Evolutionary conservation across 2,888 invertebrate genomes (phyloP), one percentile per base, ranked within the genome.

Genomic region (Diogma glabrata): DNA sequence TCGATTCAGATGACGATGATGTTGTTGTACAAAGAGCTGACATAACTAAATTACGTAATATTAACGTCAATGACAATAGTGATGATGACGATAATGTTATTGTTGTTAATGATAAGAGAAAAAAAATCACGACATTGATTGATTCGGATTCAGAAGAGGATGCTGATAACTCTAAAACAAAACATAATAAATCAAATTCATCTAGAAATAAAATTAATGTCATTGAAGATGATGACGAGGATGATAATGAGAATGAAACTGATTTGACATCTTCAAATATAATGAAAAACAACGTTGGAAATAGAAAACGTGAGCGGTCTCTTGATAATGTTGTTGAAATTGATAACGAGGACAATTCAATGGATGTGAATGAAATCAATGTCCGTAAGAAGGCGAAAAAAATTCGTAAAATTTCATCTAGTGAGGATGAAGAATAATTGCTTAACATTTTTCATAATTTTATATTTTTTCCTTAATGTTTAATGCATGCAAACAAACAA

Each of bases 261-360:
- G 24, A 24, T 49, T 47, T 23, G 26, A 52, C 58, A 53, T 52
- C 56, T 14, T 16, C 24, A 40, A 60, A 61, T 6, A 58, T 53
- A 60, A 62, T 24, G 60, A 63, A 54, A 52, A 54, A 20, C 61
- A 61, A 40, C 58, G 54, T 26, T 59, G 58, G n/a, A 56, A 50
- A 22, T n/a, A n/a, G n/a, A n/a, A 43, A 43, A 22, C 43, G 43
- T 22, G 22, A 43, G 14, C 43, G 43, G 3, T 43, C 23, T 14
- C 47, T 50, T 4, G 58, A 58, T 17, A 33, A 48, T 20, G n/a
- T 9, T 36, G 6, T 5, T 45, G 20, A 20, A 9, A 63, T 62
- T 53, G 63, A 64, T 59, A 63, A 62, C 51, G 62, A 62, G 46
- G 55, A 58, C 51, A 30, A 36, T 43, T 7, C 12, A 14, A 5